Conservation (phyloP, 2,888 invertebrate species). For the Amphipyra tragopoginis region DNA sequence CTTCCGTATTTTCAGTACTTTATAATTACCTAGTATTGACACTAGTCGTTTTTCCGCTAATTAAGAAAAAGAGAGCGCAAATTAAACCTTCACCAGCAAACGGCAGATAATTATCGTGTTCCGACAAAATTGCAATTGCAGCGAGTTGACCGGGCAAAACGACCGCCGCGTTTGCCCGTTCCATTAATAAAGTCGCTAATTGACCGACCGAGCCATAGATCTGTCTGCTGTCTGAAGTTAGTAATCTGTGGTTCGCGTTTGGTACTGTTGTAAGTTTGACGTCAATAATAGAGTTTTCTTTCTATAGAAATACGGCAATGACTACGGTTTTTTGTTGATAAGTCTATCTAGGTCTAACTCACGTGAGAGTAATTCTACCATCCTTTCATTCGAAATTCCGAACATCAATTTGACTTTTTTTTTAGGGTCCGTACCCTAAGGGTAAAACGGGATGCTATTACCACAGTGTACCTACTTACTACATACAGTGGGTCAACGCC, state of each 20-base stretch:
- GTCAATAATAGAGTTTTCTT: neutral
- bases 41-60: conserved; percentile 24
- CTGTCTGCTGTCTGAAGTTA: conserved; percentile 33
- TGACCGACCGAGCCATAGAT: conserved; percentile 36
- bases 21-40: conserved; percentile 5
- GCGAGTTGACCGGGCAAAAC: conserved; percentile 19
- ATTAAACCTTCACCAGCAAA: conserved; percentile 40
- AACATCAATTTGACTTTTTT: too few relatives aligned
- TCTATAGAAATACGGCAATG: too few relatives aligned
- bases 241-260: conserved; percentile 35
- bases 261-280: conserved; percentile 1
- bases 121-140: conserved; percentile 37
- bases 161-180: conserved; percentile 15
- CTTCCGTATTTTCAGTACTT: too few relatives aligned
- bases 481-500: too few relatives aligned
- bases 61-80: conserved; percentile 32
- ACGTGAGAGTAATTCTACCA: too few relatives aligned
- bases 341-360: too few relatives aligned
- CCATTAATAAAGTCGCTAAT: conserved; percentile 38
- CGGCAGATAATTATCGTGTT: conserved; percentile 20
- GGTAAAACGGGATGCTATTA: too few relatives aligned
- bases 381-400: too few relatives aligned
- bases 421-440: too few relatives aligned
- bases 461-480: too few relatives aligned
- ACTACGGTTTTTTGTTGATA: too few relatives aligned